Percentiles rank a stretch among this genome's conserved stretches.
These are phyloP conservation scores for Sipha flava DNA, from an alignment of 1,140 invertebrate species.

Conservation along the genomic window DNA sequence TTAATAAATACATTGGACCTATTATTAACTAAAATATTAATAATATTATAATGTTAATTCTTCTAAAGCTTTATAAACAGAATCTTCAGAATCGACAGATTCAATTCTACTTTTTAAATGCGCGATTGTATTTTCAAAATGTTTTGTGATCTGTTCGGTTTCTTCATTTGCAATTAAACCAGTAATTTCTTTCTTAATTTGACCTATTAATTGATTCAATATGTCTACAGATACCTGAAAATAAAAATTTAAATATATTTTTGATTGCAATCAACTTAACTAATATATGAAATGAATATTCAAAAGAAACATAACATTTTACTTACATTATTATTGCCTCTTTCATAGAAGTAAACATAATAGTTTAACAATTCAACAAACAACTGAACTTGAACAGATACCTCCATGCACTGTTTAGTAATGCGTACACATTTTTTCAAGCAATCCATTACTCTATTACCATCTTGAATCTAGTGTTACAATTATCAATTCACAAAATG, in stretches of 20 bases:
- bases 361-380: conserved; percentile 91
- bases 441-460: conserved; percentile 85
- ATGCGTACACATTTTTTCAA: conserved; percentile 91
- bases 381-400: conserved; percentile 89
- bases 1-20: background rate
- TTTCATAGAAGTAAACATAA: conserved; percentile 90
- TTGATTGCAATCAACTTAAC: background rate
- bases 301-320: conserved; percentile 37
- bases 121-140: conserved; percentile 80
- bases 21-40: background rate
- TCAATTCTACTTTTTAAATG: conserved; percentile 58
- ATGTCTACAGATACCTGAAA: conserved; percentile 59
- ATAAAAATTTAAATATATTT: conserved; percentile 23
- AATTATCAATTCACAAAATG: conserved; percentile 4
- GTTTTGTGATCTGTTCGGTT: conserved; percentile 90
- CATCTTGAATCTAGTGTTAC: conserved; percentile 68
- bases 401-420: conserved; percentile 94
- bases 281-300: background rate
- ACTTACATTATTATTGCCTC: conserved; percentile 75
- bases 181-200: conserved; percentile 85
- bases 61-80: conserved; percentile 25
- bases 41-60: conserved; percentile 15
- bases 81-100: conserved; percentile 43
- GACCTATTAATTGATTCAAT: conserved; percentile 78
- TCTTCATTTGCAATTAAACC: conserved; percentile 89